Conservation (phyloP, 2,888 invertebrate species). For the Andrena dorsata region DNA sequence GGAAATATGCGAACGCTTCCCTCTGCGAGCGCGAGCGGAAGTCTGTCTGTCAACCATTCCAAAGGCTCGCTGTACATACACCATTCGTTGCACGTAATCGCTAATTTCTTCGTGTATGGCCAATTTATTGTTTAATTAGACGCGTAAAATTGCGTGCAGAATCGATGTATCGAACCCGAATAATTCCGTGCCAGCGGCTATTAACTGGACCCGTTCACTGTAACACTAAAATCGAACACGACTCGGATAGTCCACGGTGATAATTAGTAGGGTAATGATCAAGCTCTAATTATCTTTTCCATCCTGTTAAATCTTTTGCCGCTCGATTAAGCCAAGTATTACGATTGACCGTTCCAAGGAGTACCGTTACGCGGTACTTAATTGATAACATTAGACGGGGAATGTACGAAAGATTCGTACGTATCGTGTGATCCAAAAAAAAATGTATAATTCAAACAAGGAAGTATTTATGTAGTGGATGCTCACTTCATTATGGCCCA, state of each 20-base stretch:
- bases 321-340: conserved; percentile 59
- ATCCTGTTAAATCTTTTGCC: conserved; percentile 49
- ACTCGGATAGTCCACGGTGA: conserved; percentile 36
- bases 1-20: too few relatives aligned
- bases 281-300: conserved; percentile 50
- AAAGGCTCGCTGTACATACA: too few relatives aligned
- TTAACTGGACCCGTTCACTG: conserved; percentile 1
- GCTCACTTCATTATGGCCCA: too few relatives aligned
- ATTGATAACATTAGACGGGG: background rate
- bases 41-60: too few relatives aligned
- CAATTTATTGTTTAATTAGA: too few relatives aligned
- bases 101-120: too few relatives aligned
- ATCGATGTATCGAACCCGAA: background rate
- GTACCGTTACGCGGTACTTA: conserved; percentile 54
- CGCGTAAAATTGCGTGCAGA: background rate
- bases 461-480: too few relatives aligned
- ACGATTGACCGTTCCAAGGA: conserved; percentile 35
- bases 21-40: too few relatives aligned
- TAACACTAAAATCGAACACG: background rate
- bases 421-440: conserved; percentile 5
- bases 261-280: conserved; percentile 54
- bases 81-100: too few relatives aligned
- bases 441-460: background rate
- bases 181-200: background rate
- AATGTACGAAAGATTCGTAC: background rate